Base-by-base conservation (phyloP, 2,888 invertebrate genomes). In the Napeogenes sylphis region DNA sequence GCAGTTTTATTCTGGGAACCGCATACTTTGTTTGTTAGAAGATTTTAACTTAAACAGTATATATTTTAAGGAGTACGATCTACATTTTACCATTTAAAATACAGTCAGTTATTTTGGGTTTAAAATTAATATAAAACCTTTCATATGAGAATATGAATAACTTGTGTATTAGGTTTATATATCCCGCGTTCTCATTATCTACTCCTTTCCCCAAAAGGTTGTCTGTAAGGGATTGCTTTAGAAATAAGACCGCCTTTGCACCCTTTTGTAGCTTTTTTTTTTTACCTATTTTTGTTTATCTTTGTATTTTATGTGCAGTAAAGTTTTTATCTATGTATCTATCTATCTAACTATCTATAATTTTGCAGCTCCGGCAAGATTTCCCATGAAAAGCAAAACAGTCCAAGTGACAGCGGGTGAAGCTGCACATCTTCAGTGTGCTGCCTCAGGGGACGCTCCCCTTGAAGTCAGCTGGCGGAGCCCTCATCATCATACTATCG, bases 381-480 rank as follows among this genome's bases (percentile, higher is more conserved):
- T 97, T 75, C 93, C 94, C 57, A 95, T 96, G 83, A 96, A 96
- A 85, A 93, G 93, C 65, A 95, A 95, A 80, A 95, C 95, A 79
- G 93, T 95, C 70, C 95, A 95, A 71, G 95, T 96, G 63, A 95
- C 95, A 38, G 95, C 95, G 59, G 95, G 95, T 2, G 95, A 95
- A 72, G 94, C 95, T 65, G 96, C 96, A 2, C 94, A 95, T 76
- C 92, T 98, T 59, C 96, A 96, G 75, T 97, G 97, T 83, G 95
- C 96, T 51, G 96, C 96, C 1, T 93, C 95, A 64, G 97, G 97
- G n/a, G 97, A 97, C 82, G 94, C 95, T 64, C 97, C 97, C 0
- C 92, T 97, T 73, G 95, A 95, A 81, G 95, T 97, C 70, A 94
- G 93, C 79, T 97, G 97, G 97, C 93, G 95, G 73, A 94, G 94